phyloP scores from a whole-genome alignment of 2,888 invertebrate species.

The Bellardia bayeri region DNA sequence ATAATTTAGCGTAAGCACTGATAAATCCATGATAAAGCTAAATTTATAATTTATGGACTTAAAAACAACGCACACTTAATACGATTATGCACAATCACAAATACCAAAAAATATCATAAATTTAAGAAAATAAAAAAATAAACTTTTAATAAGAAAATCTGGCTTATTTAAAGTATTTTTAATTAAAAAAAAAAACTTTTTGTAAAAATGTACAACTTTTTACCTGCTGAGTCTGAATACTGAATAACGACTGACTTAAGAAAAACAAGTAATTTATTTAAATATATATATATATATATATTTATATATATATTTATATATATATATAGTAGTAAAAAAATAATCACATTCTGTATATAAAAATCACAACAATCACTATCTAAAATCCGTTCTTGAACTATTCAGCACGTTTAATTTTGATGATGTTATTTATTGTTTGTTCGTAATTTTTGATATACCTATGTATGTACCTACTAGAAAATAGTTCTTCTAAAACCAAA shows the following conservation, averaged over 20 bases:
- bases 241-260: not conserved
- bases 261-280: conserved; percentile 10
- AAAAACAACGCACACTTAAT: not conserved
- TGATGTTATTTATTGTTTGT: conserved; percentile 2
- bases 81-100: not conserved
- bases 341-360: no score
- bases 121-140: not conserved
- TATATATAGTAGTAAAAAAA: no score
- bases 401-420: not conserved
- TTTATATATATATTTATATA: no score
- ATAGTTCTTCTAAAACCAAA: no score
- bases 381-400: not conserved
- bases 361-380: not conserved
- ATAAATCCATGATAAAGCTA: not conserved
- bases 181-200: no score
- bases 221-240: not conserved
- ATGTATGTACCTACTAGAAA: no score
- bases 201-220: no score
- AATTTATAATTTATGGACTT: not conserved
- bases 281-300: not conserved
- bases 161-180: not conserved
- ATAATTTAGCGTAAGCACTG: not conserved
- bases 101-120: no score
- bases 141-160: not conserved
- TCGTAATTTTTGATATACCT: not conserved